A percentile compares a stretch with the other conserved stretches of the same genome.
Evolutionary conservation across 1,140 invertebrate genomes (phyloP).

Genomic region (Scaptodrosophila lebanonensis): DNA sequence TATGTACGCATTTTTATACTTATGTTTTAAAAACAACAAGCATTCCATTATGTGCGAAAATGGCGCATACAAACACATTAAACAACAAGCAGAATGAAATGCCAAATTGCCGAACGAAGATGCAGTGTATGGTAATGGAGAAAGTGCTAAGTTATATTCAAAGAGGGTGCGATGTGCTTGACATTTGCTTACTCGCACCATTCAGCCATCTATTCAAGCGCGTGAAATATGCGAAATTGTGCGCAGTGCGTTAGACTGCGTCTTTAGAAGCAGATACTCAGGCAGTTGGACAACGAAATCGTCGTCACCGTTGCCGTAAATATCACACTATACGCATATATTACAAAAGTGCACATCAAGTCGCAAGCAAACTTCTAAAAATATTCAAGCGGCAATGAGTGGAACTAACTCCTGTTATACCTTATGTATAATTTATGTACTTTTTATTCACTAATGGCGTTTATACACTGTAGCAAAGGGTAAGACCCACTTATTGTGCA

Average conservation of each 20-base stretch:
- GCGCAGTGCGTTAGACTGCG: slow-evolving; percentile 41
- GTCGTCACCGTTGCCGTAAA: slow-evolving; percentile 22
- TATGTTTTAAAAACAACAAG: no score
- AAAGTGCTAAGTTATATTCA: slow-evolving; percentile 64
- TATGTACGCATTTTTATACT: no score
- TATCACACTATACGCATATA: no score
- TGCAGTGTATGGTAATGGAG: slow-evolving; percentile 63
- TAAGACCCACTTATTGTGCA: no score
- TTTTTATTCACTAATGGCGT: no score
- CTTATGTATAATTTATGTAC: slow-evolving; percentile 34
- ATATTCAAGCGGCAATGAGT: slow-evolving; percentile 41
- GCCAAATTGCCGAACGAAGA: slow-evolving; percentile 7
- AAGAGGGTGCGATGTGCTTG: no score
- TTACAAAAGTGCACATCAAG: neutral
- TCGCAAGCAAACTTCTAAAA: slow-evolving; percentile 34
- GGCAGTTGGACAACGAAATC: slow-evolving; percentile 51
- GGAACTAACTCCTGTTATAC: slow-evolving; percentile 35
- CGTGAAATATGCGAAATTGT: slow-evolving; percentile 42
- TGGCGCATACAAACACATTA: no score
- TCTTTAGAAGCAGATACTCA: no score
- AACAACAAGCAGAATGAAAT: no score
- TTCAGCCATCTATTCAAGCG: slow-evolving; percentile 12
- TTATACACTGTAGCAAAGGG: no score
- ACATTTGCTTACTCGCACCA: neutral
- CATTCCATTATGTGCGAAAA: no score